These are phyloP conservation scores for Actenoides lindsayi DNA, from an alignment of 2,113 vertebrate species.

Conservation along the genomic window DNA sequence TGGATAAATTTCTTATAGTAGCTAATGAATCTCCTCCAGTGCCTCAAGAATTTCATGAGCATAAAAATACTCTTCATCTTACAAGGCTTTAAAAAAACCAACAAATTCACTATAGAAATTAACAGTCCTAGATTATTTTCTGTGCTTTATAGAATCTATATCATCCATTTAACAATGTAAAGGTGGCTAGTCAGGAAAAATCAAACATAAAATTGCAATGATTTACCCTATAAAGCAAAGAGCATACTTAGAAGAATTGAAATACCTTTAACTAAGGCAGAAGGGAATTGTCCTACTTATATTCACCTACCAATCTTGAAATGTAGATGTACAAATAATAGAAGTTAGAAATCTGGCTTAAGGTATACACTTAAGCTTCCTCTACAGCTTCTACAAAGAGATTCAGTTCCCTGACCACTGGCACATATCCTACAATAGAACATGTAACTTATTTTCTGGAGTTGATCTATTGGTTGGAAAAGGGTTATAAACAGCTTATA, in stretches of 20 bases:
- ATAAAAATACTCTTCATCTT: background rate
- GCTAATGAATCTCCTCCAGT: background rate
- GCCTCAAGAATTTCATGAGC: background rate
- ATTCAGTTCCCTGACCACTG: background rate
- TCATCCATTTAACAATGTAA: conserved; percentile 24
- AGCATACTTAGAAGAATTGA: background rate
- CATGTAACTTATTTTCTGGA: background rate
- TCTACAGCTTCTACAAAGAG: background rate
- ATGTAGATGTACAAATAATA: background rate
- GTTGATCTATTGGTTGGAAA: background rate
- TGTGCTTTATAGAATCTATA: conserved; percentile 10
- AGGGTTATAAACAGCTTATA: background rate
- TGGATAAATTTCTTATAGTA: background rate
- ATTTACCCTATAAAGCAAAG: background rate
- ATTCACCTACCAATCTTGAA: background rate
- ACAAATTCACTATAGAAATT: conserved; percentile 22
- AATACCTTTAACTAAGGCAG: background rate
- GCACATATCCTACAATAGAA: background rate
- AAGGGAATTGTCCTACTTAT: background rate
- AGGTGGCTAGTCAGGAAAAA: background rate
- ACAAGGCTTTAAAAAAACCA: background rate
- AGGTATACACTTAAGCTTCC: background rate
- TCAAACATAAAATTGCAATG: background rate
- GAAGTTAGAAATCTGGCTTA: background rate
- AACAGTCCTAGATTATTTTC: background rate